phyloP scores from a whole-genome alignment of 2,797 vertebrate species.

The Squalus acanthias region DNA sequence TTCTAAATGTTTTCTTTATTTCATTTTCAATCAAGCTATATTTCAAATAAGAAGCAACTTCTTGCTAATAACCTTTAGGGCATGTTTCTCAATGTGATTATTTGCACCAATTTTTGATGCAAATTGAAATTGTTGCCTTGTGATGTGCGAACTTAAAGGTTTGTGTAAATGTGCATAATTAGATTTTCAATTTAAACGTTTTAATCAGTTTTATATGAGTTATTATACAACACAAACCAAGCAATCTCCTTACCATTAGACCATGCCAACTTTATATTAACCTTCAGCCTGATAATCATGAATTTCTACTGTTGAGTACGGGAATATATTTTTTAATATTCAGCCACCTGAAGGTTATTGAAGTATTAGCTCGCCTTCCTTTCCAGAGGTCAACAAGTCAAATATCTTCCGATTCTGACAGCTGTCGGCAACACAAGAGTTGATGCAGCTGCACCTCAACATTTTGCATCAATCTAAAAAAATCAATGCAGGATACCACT shows the following conservation, averaged over 20 bases:
- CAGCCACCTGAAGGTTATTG: not conserved
- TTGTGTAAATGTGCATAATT: not conserved
- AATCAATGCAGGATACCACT: not conserved
- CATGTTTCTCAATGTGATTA: no score
- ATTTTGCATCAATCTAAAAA: not conserved
- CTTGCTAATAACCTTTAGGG: not conserved
- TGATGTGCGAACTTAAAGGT: not conserved
- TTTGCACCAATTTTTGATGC: not conserved
- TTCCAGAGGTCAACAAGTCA: not conserved
- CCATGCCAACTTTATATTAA: not conserved
- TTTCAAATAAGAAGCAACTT: not conserved
- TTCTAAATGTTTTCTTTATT: not conserved
- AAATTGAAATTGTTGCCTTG: not conserved
- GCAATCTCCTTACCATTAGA: not conserved
- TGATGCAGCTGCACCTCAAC: not conserved
- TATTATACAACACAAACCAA: not conserved
- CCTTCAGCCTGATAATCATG: not conserved
- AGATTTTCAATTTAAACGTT: not conserved
- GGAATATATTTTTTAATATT: conserved; percentile 9
- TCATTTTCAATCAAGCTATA: not conserved
- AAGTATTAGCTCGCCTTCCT: not conserved
- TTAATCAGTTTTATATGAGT: not conserved
- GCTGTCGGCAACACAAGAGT: not conserved
- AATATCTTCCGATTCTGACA: not conserved
- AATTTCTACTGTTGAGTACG: not conserved